Base-by-base conservation (phyloP, 2,113 vertebrate genomes). In the Microtus oregoni region DNA sequence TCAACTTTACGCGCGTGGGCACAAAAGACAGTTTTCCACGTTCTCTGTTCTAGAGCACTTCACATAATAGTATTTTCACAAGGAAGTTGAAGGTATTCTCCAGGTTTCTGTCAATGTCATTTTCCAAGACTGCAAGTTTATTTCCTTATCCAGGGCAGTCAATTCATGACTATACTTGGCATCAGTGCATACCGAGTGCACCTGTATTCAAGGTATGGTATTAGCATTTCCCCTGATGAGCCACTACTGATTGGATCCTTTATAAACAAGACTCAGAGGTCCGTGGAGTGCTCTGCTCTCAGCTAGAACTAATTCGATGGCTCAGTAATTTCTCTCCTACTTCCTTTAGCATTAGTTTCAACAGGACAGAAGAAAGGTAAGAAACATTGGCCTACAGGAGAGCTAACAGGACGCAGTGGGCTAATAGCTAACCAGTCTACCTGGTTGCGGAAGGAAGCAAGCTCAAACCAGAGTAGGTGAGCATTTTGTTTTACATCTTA, bases 321-420 rank as follows among this genome's bases (percentile, higher is more conserved):
- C 67, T 95, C 15, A 19, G 35, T 5, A 38, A 65, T 79, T 88
- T 81, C 61, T 75, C 30, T 87, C 77, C 58, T 24, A 87, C 41
- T 86, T 73, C 89, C 68, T 86, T 94, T 55, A 50, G 67, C 76
- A 15, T 89, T 91, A 61, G 76, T 50, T 79, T 87, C 55, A 79
- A 44, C 1, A 78, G n/a, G 7, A 77, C 47, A 93, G 67, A 95
- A 70, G 38, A 93, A 73, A 44, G 50, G 26, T 63, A 94, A 78
- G 75, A 75, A 73, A 77, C 0, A 10, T 85, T 63, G 58, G n/a
- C 47, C 20, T 50, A 61, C 76, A n/a, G 78, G 72, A 76, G 77
- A 26, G 26, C 50, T 44, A 70, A 44, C 0, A 90, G 50, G 50
- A 72, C 63, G 44, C 35, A 8, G 52, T 15, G 3, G 52, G 28